Percentiles rank a stretch among this genome's conserved stretches.
Conservation (phyloP, 2,888 invertebrate genomes). For the Enchytraeus crypticus region DNA sequence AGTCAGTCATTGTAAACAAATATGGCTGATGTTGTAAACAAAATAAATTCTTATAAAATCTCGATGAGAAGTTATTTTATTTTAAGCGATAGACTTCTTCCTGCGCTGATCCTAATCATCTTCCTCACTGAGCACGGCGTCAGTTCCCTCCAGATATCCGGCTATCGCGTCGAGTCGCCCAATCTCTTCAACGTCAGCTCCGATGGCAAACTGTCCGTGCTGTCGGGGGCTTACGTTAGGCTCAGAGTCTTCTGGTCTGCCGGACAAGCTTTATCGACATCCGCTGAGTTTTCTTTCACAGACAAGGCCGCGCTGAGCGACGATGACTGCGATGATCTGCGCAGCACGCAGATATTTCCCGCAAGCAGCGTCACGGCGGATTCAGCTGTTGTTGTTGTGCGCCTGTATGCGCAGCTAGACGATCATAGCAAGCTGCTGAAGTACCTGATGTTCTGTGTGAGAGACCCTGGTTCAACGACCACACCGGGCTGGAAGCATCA, state of each 20-base stretch:
- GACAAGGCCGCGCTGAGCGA: not conserved
- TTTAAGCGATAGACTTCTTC: too few species aligned
- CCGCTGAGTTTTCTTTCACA: constrained; percentile 7
- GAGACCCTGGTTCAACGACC: not conserved
- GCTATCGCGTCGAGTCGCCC: not conserved
- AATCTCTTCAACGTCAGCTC: not conserved
- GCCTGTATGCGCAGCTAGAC: not conserved
- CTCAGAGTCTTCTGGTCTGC: constrained; percentile 9
- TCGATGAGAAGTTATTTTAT: too few species aligned
- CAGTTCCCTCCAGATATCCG: constrained; percentile 1
- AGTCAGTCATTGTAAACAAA: too few species aligned
- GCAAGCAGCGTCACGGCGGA: not conserved
- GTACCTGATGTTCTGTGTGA: constrained; percentile 10
- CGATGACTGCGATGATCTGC: constrained; percentile 6
- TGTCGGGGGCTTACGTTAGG: not conserved
- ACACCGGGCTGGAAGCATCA: constrained; percentile 10
- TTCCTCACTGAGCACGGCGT: too few species aligned
- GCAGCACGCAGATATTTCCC: not conserved
- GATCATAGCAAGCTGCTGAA: not conserved
- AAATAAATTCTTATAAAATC: too few species aligned
- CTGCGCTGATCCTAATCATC: too few species aligned
- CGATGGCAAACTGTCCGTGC: not conserved
- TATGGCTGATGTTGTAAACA: too few species aligned
- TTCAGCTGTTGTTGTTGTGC: constrained; percentile 8
- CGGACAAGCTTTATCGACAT: not conserved